Percentiles rank a stretch among this genome's conserved stretches.
These are phyloP conservation scores for Felis chaus DNA, from an alignment of 2,113 vertebrate genomes.

Conservation along the genomic window DNA sequence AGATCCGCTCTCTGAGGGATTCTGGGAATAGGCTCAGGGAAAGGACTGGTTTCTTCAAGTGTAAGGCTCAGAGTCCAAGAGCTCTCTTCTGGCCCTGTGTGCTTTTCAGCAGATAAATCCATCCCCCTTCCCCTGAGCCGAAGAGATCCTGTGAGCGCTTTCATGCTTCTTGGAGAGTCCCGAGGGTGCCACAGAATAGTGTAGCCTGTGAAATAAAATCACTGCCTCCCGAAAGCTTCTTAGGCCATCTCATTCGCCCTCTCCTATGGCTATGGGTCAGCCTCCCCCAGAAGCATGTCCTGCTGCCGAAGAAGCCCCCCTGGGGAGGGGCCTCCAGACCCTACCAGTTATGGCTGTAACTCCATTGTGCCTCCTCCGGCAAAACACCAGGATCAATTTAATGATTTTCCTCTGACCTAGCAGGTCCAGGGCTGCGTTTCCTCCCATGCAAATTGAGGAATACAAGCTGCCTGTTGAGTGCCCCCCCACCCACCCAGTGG, in stretches of 20 bases:
- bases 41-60: not conserved
- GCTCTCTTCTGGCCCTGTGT: not conserved
- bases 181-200: not conserved
- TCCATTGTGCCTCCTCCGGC: not conserved
- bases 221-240: not conserved
- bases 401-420: not conserved
- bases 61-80: not conserved
- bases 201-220: not conserved
- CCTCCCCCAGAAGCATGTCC: not conserved
- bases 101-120: not conserved
- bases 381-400: not conserved
- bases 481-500: not conserved
- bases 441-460: not conserved
- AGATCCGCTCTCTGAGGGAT: not conserved
- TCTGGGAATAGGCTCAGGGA: not conserved
- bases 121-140: not conserved
- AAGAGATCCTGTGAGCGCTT: not conserved
- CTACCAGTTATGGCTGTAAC: not conserved
- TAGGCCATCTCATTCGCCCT: not conserved
- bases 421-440: not conserved
- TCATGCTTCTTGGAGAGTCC: not conserved
- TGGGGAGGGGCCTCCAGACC: not conserved
- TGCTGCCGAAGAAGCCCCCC: not conserved
- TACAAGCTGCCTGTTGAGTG: not conserved
- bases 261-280: not conserved